Evolutionary conservation across 2,888 invertebrate genomes (phyloP), one percentile per base, ranked within the genome.

Genomic region (Heteromurus nitidus): DNA sequence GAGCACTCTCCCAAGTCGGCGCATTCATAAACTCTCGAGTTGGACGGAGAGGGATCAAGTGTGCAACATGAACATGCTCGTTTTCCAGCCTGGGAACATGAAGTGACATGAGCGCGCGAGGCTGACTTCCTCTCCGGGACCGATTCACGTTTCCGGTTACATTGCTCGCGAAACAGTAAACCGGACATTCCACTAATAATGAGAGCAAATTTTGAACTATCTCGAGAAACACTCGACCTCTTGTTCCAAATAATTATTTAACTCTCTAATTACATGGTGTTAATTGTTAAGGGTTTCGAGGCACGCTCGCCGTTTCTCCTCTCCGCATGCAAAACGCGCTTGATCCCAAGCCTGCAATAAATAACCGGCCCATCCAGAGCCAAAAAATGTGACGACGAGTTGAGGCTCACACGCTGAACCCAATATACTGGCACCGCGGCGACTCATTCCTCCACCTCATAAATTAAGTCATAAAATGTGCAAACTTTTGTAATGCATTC

Each of bases 131-230:
- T 80, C 67, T 44, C 26, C 28, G 28, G 73, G 31, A 65, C 80
- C 80, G 80, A 80, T 80, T 80, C 80, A 36, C 72, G 80, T 80
- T 80, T 80, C 80, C 80, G 80, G 80, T 80, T 67, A 80, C 80
- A 73, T 58, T 73, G 28, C 80, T 80, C 73, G 80, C 80, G 73
- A 80, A 80, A 79, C 31, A 55, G 67, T 58, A 73, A 73, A 73
- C 80, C 80, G 80, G 80, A 73, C 72, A 72, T 80, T 80, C 44
- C 72, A 72, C 73, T 80, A 80, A 80, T 80, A 80, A 80, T 80
- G 80, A 80, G 80, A 80, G 80, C 73, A 80, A 72, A 80, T 80
- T 80, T 68, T 80, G 31, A 67, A 80, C 72, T 65, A 64, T 70
- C 72, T 72, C 55, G 44, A 70, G 26, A 31, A 47, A 26, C 50